Base-by-base conservation (phyloP, 2,888 invertebrate species). In the Odontothrips loti region DNA sequence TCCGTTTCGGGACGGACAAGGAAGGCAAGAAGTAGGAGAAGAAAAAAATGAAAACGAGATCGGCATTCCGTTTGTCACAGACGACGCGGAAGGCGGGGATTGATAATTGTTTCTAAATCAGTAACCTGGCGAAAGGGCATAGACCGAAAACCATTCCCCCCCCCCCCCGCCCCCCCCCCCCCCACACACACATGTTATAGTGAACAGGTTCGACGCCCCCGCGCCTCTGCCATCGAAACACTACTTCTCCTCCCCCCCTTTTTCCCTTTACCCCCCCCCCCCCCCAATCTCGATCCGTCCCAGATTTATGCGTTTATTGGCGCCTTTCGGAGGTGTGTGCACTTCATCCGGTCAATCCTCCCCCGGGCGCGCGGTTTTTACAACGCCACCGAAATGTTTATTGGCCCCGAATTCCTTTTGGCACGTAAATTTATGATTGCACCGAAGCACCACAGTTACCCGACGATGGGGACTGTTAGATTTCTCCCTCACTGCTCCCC, bases 361-460 rank as follows among this genome's bases (percentile, higher is more conserved):
- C 12, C 12, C 27, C 68, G 23, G 23, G 27, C 68, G 23, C 68
- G 23, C 23, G 23, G 68, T 12, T 75, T 75, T 75, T 75, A 75
- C 68, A 75, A 75, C 68, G 68, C 68, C 23, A 27, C 68, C 68
- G 68, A 75, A 75, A 75, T 75, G 68, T 75, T 75, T 75, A 75
- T 75, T 75, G 68, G n/a, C 10, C 68, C 68, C 27, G 23, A 75
- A 75, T 75, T 27, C 68, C 68, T 75, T 75, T 75, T 75, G 68
- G 68, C 68, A 75, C 68, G 68, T 23, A 75, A 75, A 75, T 75
- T 75, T 75, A 75, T 75, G 68, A 75, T 75, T 75, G 12, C 27
- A 27, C 27, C 68, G 68, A 27, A 9, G 12, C 27, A 75, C 12
- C 23, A 75, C 68, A 27, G 23, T 12, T 27, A 75, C 23, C 23